Conservation (phyloP, 2,113 vertebrate species). For the Accipiter virgatus region DNA sequence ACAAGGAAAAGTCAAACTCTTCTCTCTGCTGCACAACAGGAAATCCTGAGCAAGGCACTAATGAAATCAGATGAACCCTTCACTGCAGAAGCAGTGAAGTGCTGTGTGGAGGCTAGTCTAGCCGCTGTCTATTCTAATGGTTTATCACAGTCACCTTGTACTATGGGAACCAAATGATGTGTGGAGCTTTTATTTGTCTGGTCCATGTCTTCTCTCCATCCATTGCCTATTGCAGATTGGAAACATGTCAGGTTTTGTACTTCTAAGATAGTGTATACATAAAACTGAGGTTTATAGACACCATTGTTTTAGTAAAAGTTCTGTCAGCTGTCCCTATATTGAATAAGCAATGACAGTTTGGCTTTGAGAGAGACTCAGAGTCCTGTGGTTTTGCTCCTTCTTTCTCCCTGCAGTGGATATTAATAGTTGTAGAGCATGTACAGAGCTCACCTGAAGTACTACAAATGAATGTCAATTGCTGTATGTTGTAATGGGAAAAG, state of each 20-base stretch:
- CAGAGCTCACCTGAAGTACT: neutral
- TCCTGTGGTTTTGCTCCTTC: neutral
- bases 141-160: neutral
- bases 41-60: neutral
- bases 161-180: neutral
- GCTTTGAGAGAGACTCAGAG: neutral
- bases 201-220: neutral
- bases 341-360: neutral
- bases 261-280: neutral
- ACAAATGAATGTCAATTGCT: neutral
- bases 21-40: neutral
- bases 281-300: neutral
- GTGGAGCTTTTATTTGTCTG: neutral
- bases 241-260: neutral
- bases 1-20: neutral
- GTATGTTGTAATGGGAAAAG: neutral
- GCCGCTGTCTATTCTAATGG: neutral
- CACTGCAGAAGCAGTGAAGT: neutral
- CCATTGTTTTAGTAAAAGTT: neutral
- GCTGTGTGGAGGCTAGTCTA: neutral
- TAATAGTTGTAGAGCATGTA: neutral
- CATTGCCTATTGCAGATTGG: neutral
- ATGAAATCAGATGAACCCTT: constrained; percentile 22
- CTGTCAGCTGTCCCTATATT: neutral
- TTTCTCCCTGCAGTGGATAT: neutral